phyloP scores from a whole-genome alignment of 2,797 vertebrate genomes.

The Hydrophis major region DNA sequence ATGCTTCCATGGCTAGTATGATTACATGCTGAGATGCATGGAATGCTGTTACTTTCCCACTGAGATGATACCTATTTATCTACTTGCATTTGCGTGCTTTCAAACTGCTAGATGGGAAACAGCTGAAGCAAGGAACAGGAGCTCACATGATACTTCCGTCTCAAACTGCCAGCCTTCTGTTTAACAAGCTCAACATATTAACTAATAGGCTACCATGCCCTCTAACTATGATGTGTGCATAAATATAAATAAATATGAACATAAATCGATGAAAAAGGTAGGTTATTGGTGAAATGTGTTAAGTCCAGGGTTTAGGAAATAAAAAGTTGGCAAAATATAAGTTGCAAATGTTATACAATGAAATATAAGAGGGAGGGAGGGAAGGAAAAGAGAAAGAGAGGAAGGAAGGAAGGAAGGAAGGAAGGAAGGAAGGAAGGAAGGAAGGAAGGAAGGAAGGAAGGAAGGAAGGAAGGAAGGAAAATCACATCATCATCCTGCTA shows the following conservation, averaged over 20 bases:
- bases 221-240: background rate
- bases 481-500: background rate
- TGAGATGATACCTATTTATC: background rate
- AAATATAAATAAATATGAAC: background rate
- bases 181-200: background rate
- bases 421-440: background rate
- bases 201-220: background rate
- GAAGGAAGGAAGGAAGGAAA: background rate
- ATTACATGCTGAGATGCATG: accelerated
- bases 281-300: background rate
- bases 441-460: background rate
- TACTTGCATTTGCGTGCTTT: background rate
- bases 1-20: background rate
- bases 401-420: too few relatives aligned
- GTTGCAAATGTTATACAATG: background rate
- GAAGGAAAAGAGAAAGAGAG: too few relatives aligned
- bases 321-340: background rate
- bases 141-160: background rate
- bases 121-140: background rate
- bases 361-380: background rate
- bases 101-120: background rate
- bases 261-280: background rate
- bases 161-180: background rate
- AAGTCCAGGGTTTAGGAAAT: background rate
- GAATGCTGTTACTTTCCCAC: background rate